Evolutionary conservation across 2,888 invertebrate genomes (phyloP), one percentile per base, ranked within the genome.

Genomic region (Ichneumoninae sp.): DNA sequence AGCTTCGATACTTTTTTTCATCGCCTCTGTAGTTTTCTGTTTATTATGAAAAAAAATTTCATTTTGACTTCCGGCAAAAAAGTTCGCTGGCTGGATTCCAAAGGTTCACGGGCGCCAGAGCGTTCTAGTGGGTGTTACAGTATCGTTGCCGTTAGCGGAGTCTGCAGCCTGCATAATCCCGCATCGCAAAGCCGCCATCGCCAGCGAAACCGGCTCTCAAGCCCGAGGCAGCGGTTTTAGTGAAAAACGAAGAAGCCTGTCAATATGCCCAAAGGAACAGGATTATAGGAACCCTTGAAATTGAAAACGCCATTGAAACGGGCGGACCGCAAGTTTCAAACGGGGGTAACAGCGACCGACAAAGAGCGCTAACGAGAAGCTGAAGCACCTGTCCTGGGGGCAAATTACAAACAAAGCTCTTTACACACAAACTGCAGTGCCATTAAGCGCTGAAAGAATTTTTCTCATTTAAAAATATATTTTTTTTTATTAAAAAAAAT

Each of bases 11-110:
- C 44, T 47, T 47, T 16, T 47, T 47, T 16, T 16, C 13, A 16
- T 16, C 16, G 16, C 16, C 4, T 16, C 4, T 13, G 4, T 26
- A 26, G 10, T 4, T 22, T 57, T 57, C 3, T 57, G 1, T 57
- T 57, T 13, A 3, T 57, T 26, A 26, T 22, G 13, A 26, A 26
- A 13, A 22, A 57, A 57, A 54, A 54, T 26, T 57, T 13, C 57
- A 57, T 47, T 47, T 16, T 16, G 44, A 47, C 13, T 16, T 47
- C 44, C 3, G 13, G 44, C 10, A 47, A 52, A 57, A 40, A 73
- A 22, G 7, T 26, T 44, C 57, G 44, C 60, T 73, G 73, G 73
- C 73, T 16, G 10, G 22, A 19, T 6, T 57, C 73, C 73, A 73
- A 60, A 19, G 26, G 7, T 54, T 33, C 6, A 26, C 22, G 7